These are phyloP conservation scores for Tragelaphus buxtoni DNA, from an alignment of 2,113 vertebrate species.

Conservation along the genomic window DNA sequence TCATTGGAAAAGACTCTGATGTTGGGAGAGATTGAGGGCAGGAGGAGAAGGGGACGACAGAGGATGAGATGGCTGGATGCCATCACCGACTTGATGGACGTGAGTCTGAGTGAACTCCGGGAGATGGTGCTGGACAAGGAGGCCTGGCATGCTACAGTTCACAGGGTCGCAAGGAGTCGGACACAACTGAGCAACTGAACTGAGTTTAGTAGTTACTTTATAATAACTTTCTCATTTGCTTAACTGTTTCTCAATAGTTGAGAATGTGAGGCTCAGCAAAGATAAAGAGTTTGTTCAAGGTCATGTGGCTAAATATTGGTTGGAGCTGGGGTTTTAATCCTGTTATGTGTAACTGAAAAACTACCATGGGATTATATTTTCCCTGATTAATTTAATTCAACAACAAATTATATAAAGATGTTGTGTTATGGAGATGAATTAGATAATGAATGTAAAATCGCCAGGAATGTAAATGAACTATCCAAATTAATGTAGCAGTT, in stretches of 20 bases:
- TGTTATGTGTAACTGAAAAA: not conserved
- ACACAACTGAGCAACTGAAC: too few species aligned
- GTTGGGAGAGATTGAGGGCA: too few species aligned
- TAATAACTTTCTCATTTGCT: not conserved
- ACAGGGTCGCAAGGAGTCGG: too few species aligned
- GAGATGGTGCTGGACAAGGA: too few species aligned
- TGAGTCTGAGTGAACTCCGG: too few species aligned
- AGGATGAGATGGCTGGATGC: too few species aligned
- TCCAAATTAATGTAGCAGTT: not conserved
- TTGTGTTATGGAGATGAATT: not conserved
- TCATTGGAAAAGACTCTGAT: too few species aligned
- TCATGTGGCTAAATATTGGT: not conserved
- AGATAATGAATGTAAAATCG: not conserved
- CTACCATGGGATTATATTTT: not conserved
- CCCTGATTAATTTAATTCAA: constrained; percentile 17
- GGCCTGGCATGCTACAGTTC: too few species aligned
- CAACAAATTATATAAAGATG: not conserved
- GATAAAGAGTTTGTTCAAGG: not conserved
- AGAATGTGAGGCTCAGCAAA: not conserved
- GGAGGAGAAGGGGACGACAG: too few species aligned
- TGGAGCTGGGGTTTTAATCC: not conserved
- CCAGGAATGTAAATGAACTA: constrained; percentile 1
- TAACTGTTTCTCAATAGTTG: not conserved
- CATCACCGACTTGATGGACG: too few species aligned
- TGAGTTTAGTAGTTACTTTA: not conserved